Base-by-base conservation (phyloP, 2,797 vertebrate species). In the Glossophaga mutica region DNA sequence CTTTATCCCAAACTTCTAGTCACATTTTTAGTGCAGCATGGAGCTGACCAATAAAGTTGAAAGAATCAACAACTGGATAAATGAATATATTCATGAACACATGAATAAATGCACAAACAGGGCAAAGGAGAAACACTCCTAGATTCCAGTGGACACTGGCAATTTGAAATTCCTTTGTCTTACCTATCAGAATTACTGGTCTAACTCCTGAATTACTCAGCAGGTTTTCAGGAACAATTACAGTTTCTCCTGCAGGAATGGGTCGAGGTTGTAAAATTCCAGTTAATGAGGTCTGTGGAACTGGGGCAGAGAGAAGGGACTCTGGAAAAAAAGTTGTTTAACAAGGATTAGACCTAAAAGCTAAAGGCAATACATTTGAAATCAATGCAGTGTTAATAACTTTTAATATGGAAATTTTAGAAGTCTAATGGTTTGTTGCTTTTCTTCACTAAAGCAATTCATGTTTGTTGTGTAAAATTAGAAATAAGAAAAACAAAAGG, bases 171-270 rank as follows among this genome's bases (percentile, higher is more conserved):
- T 94, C 76, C 74, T 94, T 73, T 82, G 84, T 89, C 98, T 98
- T 98, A 99, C 99, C 99, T 94, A 99, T 99, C 95, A 99, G 99
- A 98, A 99, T 99, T 98, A 99, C 99, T 77, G 99, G 99, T 95
- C 99, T 99, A 96, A 99, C 98, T 97, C 99, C 99, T 0, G 99
- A 99, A 94, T 98, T 99, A 99, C 98, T 99, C 96, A 99, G 98
- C 97, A 99, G 98, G 98, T 99, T 99, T 99, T 99, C 99, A 32
- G 99, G 99, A 97, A 99, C 98, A 95, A 99, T 99, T 98, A 99
- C 99, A 4, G 99, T 99, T 98, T 99, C 99, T 97, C 99, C 99
- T 59, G 99, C 99, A 81, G 99, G 98, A 98, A 99, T 98, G n/a
- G 99, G 99, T 67, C 99, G 99, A 73, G 99, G 99, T 97, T 99